A percentile compares a stretch with the other conserved stretches of the same genome.
Evolutionary conservation across 2,797 vertebrate species (phyloP).

Genomic region (Cyprinella venusta): DNA sequence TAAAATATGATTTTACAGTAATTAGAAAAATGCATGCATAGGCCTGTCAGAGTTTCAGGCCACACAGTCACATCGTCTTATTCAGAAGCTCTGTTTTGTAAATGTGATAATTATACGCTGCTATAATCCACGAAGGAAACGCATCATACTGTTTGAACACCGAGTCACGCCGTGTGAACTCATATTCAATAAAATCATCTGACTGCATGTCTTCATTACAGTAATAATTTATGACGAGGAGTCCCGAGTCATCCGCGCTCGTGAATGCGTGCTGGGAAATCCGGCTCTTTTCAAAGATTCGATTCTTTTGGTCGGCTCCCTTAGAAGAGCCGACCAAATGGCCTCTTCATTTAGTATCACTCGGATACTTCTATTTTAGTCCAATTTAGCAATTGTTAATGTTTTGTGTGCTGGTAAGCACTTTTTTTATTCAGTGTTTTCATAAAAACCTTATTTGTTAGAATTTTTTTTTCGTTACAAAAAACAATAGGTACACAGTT

Average conservation of each 20-base stretch:
- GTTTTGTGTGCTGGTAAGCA: no score
- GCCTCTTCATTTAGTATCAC: no score
- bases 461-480: no score
- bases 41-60: background rate
- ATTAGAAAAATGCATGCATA: background rate
- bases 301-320: no score
- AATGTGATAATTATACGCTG: constrained; percentile 85
- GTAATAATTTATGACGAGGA: background rate
- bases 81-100: constrained; percentile 78
- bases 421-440: no score
- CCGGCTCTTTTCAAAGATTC: no score
- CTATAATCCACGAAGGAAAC: constrained; percentile 55
- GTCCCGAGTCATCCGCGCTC: background rate
- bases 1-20: constrained; percentile 13
- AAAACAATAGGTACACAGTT: no score
- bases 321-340: no score
- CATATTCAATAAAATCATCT: constrained; percentile 54
- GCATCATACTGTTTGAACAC: constrained; percentile 49
- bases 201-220: constrained; percentile 42
- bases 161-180: constrained; percentile 46
- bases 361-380: no score
- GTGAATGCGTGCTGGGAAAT: background rate
- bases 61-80: constrained; percentile 63
- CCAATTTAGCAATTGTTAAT: no score
- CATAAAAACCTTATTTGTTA: no score